These are phyloP conservation scores for Phania funesta DNA, from an alignment of 2,888 invertebrate species.

Conservation along the genomic window DNA sequence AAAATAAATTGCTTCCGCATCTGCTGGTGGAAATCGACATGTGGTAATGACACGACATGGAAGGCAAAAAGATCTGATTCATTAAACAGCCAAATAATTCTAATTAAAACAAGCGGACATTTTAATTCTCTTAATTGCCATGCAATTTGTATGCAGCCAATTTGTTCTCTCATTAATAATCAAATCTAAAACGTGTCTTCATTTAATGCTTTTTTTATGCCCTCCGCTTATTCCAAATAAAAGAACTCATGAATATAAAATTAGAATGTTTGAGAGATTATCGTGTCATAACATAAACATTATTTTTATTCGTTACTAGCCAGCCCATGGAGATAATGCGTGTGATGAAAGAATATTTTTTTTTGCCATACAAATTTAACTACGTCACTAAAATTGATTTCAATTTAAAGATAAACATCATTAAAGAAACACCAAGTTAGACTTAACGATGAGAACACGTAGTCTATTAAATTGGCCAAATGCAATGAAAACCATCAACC, in stretches of 20 bases:
- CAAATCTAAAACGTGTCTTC: conserved; percentile 45
- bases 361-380: conserved; percentile 54
- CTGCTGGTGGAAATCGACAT: background rate
- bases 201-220: background rate
- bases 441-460: background rate
- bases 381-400: conserved; percentile 52
- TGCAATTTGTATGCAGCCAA: background rate
- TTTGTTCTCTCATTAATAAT: conserved; percentile 5
- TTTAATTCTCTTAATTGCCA: background rate
- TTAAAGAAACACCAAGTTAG: conserved; percentile 11
- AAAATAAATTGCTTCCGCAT: conserved; percentile 21
- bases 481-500: background rate
- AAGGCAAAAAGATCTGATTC: background rate
- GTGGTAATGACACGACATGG: background rate
- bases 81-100: too few relatives aligned
- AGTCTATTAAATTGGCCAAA: background rate
- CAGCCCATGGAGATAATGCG: background rate
- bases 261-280: conserved; percentile 35
- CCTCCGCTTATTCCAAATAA: background rate
- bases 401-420: conserved; percentile 58
- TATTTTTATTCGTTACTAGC: conserved; percentile 30
- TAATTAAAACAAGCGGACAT: too few relatives aligned
- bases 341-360: conserved; percentile 48
- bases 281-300: conserved; percentile 40
- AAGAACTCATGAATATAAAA: conserved; percentile 7